Base-by-base conservation (phyloP, 30 jellyfish, hydroid and myxozoan genomes). In the Aurelia sp. region DNA sequence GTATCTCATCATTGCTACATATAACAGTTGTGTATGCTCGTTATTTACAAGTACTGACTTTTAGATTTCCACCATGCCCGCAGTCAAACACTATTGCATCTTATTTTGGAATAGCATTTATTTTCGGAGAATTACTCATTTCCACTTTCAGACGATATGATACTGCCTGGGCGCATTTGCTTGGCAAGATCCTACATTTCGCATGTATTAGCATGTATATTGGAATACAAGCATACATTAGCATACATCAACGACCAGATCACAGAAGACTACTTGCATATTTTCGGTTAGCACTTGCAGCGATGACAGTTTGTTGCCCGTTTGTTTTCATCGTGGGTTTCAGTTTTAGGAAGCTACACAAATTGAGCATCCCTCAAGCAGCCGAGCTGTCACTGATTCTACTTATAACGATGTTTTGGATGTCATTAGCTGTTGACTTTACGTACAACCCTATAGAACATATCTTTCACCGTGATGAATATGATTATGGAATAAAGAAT, bases 371-470 rank as follows among this genome's bases (percentile, higher is more conserved):
- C n/a, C 79, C 86, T 4, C 85, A 69, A 82, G 58, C 52, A 5
- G 71, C 92, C 20, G 92, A 68, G 80, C 63, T 69, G 63, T 78
- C 72, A 0, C 67, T 70, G 24, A 27, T 70, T 33, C 51, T 58
- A 3, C 31, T 82, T 4, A 68, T n/a, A 13, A 22, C 57, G 8
- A 69, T 69, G 5, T 82, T 67, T 50, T 82, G 92, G 92, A 69
- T 82, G 71, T 20, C 92, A 9, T 52, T 68, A 13, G 71, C 86
- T 15, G 73, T 41, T 13, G 92, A 82, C 63, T 82, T 82, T 31
- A 24, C 62, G 38, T 52, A 63, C 7, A 69, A 59, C 59, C 52
- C 21, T 30, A 57, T 82, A 4, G 78, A 38, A 18, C 55, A 44
- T 44, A 44, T 44, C 8, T 44, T 44, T 44, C 35, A 62, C 81